Evolutionary conservation across 2,113 vertebrate species (phyloP).

Genomic region (Oncorhynchus clarkii): DNA sequence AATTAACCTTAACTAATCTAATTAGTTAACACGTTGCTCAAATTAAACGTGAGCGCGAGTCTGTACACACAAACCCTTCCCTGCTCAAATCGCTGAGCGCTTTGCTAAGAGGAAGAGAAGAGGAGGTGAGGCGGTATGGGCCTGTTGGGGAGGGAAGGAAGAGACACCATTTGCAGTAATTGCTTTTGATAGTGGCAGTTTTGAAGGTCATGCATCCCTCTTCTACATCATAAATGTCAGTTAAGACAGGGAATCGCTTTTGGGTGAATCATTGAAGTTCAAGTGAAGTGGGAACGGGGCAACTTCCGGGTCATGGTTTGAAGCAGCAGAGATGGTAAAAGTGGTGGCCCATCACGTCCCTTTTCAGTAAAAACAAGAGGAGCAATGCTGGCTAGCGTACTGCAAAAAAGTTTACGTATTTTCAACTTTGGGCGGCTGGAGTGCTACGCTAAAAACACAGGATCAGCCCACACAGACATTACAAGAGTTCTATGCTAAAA

Average conservation of each 20-base stretch:
- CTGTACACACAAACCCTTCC: constrained; percentile 7
- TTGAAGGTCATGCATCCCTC: constrained; percentile 52
- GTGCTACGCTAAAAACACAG: too few relatives aligned
- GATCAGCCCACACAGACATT: too few relatives aligned
- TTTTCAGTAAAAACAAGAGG: not conserved
- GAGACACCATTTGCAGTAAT: constrained; percentile 21
- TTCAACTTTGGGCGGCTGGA: not conserved
- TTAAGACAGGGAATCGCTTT: constrained; percentile 37
- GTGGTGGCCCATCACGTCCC: not conserved
- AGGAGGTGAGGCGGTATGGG: too few relatives aligned
- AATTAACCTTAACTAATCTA: constrained; percentile 55
- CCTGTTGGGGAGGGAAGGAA: not conserved
- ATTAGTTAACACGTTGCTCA: constrained; percentile 46
- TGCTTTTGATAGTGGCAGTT: constrained; percentile 38
- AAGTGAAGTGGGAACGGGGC: constrained; percentile 1
- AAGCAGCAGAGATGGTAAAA: not conserved
- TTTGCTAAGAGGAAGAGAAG: not conserved
- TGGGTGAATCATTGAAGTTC: constrained; percentile 18
- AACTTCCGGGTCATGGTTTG: constrained; percentile 1
- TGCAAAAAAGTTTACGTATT: too few relatives aligned
- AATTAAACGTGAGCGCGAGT: constrained; percentile 30
- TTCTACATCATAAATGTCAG: constrained; percentile 50
- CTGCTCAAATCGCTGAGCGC: not conserved
- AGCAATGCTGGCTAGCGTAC: too few relatives aligned
- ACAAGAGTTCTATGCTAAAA: too few relatives aligned